Evolutionary conservation across 2,797 vertebrate genomes (phyloP).

Genomic region (Karalla daura): DNA sequence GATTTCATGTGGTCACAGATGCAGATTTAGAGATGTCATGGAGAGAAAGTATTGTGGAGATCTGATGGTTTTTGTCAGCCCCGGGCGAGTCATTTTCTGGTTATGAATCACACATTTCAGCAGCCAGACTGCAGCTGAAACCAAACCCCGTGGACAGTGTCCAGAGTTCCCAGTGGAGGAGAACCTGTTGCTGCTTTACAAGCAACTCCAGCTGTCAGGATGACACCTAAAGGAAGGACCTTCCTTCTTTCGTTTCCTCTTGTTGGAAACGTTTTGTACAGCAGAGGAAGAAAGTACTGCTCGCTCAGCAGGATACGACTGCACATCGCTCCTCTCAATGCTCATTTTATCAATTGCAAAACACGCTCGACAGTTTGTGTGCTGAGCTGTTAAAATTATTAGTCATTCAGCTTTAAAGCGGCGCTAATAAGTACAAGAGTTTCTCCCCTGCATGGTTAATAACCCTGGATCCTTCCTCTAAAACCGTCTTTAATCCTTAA

Average conservation of each 20-base stretch:
- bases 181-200: background rate
- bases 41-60: background rate
- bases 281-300: background rate
- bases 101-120: background rate
- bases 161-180: background rate
- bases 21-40: background rate
- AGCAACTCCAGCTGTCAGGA: too few species aligned
- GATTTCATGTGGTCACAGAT: background rate
- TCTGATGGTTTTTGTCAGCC: background rate
- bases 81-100: background rate
- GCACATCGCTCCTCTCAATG: background rate
- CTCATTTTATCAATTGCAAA: background rate
- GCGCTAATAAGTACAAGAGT: conserved; percentile 3
- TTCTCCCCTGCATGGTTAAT: conserved; percentile 8
- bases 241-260: conserved; percentile 19
- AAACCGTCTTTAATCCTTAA: conserved; percentile 19
- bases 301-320: background rate
- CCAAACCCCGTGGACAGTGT: background rate
- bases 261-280: background rate
- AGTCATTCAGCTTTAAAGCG: conserved; percentile 1
- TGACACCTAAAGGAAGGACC: background rate
- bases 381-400: background rate
- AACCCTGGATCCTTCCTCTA: conserved; percentile 26
- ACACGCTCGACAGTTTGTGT: background rate
- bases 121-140: background rate